These are phyloP conservation scores for Drosophila setosimentum DNA, from an alignment of 2,888 invertebrate genomes.

Conservation along the genomic window DNA sequence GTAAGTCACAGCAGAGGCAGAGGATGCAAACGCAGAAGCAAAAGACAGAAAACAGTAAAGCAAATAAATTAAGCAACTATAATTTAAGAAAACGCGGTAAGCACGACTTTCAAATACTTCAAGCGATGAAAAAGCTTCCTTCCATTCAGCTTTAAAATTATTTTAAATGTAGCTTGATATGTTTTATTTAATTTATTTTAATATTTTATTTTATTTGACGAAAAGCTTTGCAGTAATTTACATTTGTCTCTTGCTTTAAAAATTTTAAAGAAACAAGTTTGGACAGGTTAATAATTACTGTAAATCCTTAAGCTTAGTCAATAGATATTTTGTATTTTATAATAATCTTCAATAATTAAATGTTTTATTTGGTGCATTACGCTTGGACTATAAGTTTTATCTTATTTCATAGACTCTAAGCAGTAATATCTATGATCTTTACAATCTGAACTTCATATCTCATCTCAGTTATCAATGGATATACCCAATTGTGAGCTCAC, in stretches of 20 bases:
- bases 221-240: not conserved
- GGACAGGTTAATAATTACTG: not conserved
- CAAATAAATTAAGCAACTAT: constrained; percentile 5
- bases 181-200: not conserved
- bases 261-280: not conserved
- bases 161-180: not conserved
- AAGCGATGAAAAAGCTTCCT: not conserved
- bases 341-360: not conserved
- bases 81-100: not conserved
- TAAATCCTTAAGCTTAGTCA: not conserved
- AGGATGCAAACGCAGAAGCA: not conserved
- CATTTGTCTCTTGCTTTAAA: not conserved
- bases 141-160: not conserved
- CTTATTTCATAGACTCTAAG: not conserved
- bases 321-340: not conserved
- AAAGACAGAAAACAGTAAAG: constrained; percentile 3
- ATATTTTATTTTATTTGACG: not conserved
- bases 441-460: not conserved
- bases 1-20: not conserved
- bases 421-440: not conserved
- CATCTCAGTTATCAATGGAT: not conserved
- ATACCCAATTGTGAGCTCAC: constrained; percentile 23
- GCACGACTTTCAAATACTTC: constrained; percentile 11
- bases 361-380: no score
- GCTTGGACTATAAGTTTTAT: not conserved